Percentiles rank a stretch among this genome's conserved stretches.
phyloP scores from a whole-genome alignment of 2,113 vertebrate species.

The Vireo altiloquus region DNA sequence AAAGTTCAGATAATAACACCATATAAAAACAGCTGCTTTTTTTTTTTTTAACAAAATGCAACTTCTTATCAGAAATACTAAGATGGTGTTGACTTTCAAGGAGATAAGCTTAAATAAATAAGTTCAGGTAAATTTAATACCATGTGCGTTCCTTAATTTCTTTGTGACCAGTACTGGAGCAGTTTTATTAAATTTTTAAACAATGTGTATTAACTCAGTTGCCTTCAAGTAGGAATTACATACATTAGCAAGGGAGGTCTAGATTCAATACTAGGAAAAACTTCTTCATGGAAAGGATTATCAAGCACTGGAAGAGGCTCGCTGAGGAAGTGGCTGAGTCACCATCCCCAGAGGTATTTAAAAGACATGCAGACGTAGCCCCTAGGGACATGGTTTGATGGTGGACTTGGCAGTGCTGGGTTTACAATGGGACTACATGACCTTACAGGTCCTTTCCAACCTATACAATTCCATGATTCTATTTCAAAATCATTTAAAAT shows the following conservation, averaged over 20 bases:
- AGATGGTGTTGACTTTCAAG: neutral
- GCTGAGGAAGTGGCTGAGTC: neutral
- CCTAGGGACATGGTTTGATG: neutral
- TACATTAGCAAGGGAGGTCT: neutral
- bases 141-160: neutral
- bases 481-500: neutral
- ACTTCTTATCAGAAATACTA: neutral
- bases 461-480: neutral
- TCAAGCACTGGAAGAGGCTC: neutral
- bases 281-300: neutral
- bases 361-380: neutral
- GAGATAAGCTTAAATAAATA: neutral
- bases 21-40: neutral
- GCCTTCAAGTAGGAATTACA: neutral
- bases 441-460: neutral
- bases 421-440: neutral
- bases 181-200: neutral
- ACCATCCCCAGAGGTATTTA: neutral
- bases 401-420: neutral
- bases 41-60: neutral
- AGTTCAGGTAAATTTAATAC: neutral
- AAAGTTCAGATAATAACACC: neutral
- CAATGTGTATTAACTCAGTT: neutral
- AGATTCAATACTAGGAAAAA: neutral
- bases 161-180: neutral